A percentile compares a stretch with the other conserved stretches of the same genome.
Evolutionary conservation across 2,888 invertebrate species (phyloP).

Genomic region (Eupithecia abbreviata): DNA sequence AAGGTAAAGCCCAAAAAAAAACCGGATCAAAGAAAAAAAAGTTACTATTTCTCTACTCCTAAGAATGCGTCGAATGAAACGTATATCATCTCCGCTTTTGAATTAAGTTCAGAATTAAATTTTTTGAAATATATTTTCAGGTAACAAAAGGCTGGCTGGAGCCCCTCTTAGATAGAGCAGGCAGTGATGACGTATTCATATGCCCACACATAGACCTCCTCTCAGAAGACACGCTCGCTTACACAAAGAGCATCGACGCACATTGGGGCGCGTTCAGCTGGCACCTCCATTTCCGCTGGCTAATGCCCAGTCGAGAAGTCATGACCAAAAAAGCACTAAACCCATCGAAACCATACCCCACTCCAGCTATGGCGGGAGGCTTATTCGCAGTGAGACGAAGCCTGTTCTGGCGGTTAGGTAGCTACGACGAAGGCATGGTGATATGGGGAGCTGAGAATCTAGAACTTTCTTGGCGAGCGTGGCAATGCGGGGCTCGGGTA

Average conservation of each 20-base stretch:
- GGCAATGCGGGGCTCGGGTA: constrained; percentile 96
- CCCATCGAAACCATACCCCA: constrained; percentile 88
- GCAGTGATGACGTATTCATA: constrained; percentile 77
- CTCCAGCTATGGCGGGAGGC: constrained; percentile 97
- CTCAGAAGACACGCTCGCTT: constrained; percentile 97
- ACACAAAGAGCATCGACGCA: constrained; percentile 96
- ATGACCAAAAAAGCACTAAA: constrained; percentile 85
- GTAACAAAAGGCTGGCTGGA: constrained; percentile 86
- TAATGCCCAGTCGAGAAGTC: constrained; percentile 88
- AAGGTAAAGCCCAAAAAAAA: background rate
- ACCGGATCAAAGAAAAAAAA: background rate
- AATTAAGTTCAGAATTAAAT: background rate
- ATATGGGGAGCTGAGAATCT: constrained; percentile 99
- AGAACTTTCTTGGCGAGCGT: constrained; percentile 97
- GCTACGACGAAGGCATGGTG: constrained; percentile 88
- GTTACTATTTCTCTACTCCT: background rate
- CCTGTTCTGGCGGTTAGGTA: constrained; percentile 94
- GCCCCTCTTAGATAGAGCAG: constrained; percentile 81
- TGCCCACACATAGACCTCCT: constrained; percentile 86
- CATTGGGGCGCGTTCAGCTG: constrained; percentile 99
- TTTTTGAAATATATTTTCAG: constrained; percentile 47
- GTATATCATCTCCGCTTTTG: background rate
- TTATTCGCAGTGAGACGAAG: constrained; percentile 94
- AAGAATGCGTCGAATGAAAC: background rate
- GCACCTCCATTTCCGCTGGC: constrained; percentile 96